Percentiles rank a stretch among this genome's conserved stretches.
phyloP scores from a whole-genome alignment of 1,140 invertebrate genomes.

The Drosophila kohkoa region DNA sequence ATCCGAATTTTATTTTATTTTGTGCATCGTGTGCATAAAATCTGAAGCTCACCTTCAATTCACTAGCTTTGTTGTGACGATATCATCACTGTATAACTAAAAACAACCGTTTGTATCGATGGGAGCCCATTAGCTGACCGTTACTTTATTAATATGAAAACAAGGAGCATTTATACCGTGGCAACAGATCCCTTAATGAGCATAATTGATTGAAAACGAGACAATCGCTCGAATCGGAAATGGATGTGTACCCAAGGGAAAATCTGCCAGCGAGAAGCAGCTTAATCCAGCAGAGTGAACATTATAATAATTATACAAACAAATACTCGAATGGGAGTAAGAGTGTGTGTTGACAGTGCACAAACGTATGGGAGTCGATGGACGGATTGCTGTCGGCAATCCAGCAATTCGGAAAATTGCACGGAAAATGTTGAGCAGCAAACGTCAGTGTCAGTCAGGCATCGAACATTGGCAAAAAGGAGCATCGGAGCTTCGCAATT shows the following conservation, averaged over 20 bases:
- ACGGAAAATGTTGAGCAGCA: constrained; percentile 46
- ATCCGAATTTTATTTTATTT: not conserved
- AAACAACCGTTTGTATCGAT: no score
- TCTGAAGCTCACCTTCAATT: no score
- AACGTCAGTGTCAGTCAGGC: constrained; percentile 42
- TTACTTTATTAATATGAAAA: constrained; percentile 7
- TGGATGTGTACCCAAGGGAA: constrained; percentile 13
- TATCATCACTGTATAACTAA: no score
- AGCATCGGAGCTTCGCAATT: constrained; percentile 10
- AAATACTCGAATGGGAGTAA: constrained; percentile 5
- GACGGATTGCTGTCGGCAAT: no score
- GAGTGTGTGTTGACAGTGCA: constrained; percentile 4
- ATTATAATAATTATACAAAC: constrained; percentile 69
- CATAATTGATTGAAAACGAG: constrained; percentile 70
- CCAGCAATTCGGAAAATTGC: not conserved
- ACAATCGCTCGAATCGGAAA: constrained; percentile 55
- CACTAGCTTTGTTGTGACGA: no score
- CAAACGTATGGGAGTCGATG: not conserved
- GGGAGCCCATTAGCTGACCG: no score
- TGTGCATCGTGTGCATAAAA: no score
- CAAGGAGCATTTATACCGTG: constrained; percentile 30
- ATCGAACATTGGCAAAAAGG: constrained; percentile 3
- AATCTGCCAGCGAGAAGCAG: constrained; percentile 20
- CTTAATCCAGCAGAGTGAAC: constrained; percentile 65
- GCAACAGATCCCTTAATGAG: constrained; percentile 35